Percentiles rank a stretch among this genome's conserved stretches.
Conservation (phyloP, 1,140 invertebrate species). For the Leptestheria dahalacensis region DNA sequence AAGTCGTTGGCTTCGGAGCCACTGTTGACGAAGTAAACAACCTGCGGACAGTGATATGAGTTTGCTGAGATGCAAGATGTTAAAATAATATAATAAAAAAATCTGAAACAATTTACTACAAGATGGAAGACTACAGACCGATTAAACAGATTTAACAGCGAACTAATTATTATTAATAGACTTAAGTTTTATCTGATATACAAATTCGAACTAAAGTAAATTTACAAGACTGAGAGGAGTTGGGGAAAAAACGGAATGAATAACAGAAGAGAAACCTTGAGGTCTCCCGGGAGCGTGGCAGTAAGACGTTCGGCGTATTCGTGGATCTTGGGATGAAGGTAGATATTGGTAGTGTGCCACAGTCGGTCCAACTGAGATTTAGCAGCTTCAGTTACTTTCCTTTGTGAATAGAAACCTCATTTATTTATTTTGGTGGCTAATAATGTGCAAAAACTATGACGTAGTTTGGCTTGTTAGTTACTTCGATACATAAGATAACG, state of each 20-base stretch:
- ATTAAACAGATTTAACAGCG: too few species aligned
- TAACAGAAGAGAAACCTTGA: slow-evolving; percentile 44
- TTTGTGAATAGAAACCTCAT: too few species aligned
- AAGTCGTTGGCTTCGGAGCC: slow-evolving; percentile 95
- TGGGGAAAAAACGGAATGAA: not conserved
- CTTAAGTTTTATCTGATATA: slow-evolving; percentile 12
- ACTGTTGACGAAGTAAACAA: slow-evolving; percentile 86
- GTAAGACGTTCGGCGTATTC: slow-evolving; percentile 75
- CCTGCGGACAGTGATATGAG: too few species aligned
- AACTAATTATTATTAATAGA: slow-evolving; percentile 1
- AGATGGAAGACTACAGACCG: too few species aligned
- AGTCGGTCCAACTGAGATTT: slow-evolving; percentile 61
- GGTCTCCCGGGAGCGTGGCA: slow-evolving; percentile 60
- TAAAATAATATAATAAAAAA: too few species aligned
- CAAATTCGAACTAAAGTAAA: not conserved
- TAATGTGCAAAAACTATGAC: too few species aligned
- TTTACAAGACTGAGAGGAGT: not conserved
- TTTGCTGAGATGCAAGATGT: too few species aligned
- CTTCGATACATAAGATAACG: too few species aligned
- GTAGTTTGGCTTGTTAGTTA: too few species aligned
- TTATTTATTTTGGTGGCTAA: too few species aligned
- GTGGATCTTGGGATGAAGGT: slow-evolving; percentile 73
- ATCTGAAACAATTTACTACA: too few species aligned
- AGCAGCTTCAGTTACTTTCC: slow-evolving; percentile 59
- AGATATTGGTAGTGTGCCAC: slow-evolving; percentile 85